A percentile compares a stretch with the other conserved stretches of the same genome.
These are phyloP conservation scores for Nomada goodeniana DNA, from an alignment of 2,888 invertebrate species.

Conservation along the genomic window DNA sequence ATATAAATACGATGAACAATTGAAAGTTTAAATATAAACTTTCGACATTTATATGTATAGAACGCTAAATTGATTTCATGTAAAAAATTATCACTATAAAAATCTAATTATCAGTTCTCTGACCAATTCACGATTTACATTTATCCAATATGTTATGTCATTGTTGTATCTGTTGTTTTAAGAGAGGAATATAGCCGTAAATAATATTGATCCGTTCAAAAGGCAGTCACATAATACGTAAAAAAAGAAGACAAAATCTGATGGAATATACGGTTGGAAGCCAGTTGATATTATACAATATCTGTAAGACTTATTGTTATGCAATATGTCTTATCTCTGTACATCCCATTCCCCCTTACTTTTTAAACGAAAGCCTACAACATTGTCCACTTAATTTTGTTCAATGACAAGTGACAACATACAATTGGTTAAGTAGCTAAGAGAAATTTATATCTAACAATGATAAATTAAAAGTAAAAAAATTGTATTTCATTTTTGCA, in stretches of 20 bases:
- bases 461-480: constrained; percentile 25
- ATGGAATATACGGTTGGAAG: constrained; percentile 62
- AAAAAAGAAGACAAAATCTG: constrained; percentile 28
- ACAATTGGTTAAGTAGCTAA: constrained; percentile 10
- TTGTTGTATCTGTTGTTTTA: constrained; percentile 6
- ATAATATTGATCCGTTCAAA: constrained; percentile 33
- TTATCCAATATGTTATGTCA: constrained; percentile 20
- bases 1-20: constrained; percentile 43
- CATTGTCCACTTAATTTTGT: constrained; percentile 1
- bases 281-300: constrained; percentile 61
- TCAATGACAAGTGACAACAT: constrained; percentile 20
- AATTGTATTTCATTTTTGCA: not conserved
- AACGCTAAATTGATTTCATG: not conserved
- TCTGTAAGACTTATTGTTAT: constrained; percentile 47
- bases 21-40: constrained; percentile 37
- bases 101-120: constrained; percentile 5
- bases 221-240: constrained; percentile 19
- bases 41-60: constrained; percentile 43
- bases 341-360: constrained; percentile 24
- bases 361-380: constrained; percentile 22
- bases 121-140: not conserved
- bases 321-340: constrained; percentile 43
- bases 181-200: constrained; percentile 9
- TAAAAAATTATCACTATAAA: constrained; percentile 8
- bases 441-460: not conserved